A percentile compares a stretch with the other conserved stretches of the same genome.
Conservation (phyloP, 2,797 vertebrate genomes). For the Falco concolor region DNA sequence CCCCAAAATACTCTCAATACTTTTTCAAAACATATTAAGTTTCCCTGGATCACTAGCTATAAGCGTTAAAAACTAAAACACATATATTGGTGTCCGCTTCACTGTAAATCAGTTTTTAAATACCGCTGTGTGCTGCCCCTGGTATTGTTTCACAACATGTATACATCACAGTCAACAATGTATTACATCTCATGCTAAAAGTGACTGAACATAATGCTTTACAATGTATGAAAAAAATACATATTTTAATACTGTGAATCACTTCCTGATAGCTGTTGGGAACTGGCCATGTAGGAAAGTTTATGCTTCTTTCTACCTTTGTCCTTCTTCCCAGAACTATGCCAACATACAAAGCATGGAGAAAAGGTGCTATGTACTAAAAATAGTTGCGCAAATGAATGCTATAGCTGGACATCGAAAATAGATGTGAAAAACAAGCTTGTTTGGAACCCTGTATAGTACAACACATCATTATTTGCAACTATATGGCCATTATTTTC, state of each 20-base stretch:
- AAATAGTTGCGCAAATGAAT: neutral
- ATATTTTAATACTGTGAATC: constrained; percentile 17
- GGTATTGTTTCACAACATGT: neutral
- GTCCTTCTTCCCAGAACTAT: neutral
- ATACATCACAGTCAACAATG: neutral
- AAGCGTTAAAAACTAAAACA: neutral
- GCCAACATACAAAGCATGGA: neutral
- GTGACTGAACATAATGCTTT: neutral
- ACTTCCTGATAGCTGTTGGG: neutral
- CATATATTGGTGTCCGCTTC: neutral
- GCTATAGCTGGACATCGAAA: neutral
- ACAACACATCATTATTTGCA: neutral
- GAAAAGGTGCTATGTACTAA: neutral
- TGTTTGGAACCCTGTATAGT: neutral
- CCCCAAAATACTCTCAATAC: neutral
- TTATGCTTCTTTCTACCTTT: neutral
- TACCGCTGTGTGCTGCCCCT: neutral
- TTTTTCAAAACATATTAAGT: neutral
- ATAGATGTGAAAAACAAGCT: no score
- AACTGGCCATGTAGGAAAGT: neutral
- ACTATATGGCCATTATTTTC: neutral
- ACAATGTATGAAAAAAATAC: constrained; percentile 13
- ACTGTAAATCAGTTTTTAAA: neutral
- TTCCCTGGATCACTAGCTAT: neutral
- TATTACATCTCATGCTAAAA: neutral